Conservation (phyloP, 2,113 vertebrate genomes). For the Oxyruncus cristatus region DNA sequence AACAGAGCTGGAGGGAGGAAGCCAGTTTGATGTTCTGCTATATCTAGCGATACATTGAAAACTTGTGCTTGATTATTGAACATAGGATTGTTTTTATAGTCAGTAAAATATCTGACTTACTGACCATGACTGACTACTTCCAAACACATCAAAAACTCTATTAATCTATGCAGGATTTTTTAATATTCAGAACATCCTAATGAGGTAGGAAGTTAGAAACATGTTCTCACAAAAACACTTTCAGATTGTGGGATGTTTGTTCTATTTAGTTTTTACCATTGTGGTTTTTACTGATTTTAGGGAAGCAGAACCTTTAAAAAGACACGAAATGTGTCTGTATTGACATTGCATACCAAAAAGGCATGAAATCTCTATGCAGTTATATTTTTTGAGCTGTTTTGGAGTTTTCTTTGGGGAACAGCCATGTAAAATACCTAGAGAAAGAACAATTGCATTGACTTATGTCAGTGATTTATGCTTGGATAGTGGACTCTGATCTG, state of each 20-base stretch:
- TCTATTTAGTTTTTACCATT: not conserved
- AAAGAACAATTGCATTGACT: not conserved
- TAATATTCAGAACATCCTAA: not conserved
- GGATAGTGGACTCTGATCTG: not conserved
- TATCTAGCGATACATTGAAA: not conserved
- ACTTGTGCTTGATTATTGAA: not conserved
- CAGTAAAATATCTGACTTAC: not conserved
- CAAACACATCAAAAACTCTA: not conserved
- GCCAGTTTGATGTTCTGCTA: not conserved
- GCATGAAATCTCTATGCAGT: not conserved
- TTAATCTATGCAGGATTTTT: not conserved
- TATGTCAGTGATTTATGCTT: not conserved
- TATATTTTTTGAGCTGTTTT: not conserved
- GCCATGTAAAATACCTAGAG: not conserved
- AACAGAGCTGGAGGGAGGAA: not conserved
- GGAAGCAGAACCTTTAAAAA: not conserved
- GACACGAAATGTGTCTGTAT: rapidly evolving
- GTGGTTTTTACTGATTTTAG: not conserved
- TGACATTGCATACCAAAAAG: not conserved
- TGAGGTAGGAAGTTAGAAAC: not conserved
- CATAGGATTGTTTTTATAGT: not conserved
- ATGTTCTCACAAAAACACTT: not conserved
- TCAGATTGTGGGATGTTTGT: not conserved
- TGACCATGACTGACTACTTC: not conserved
- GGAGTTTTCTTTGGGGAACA: not conserved